Conservation (phyloP, 1,140 invertebrate species). For the Potamilus streckersoni region DNA sequence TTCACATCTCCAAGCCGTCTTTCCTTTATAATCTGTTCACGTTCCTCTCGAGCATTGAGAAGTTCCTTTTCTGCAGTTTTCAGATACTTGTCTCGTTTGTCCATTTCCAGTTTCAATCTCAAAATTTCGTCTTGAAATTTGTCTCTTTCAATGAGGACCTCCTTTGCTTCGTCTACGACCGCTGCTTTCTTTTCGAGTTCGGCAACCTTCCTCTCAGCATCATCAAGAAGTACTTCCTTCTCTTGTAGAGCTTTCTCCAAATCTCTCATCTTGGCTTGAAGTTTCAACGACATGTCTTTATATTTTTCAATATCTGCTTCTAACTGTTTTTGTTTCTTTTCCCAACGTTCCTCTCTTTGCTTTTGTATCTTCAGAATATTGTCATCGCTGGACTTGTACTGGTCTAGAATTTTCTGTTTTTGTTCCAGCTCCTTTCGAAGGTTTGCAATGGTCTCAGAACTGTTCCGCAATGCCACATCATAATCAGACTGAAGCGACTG, state of each 20-base stretch:
- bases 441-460: slow-evolving; percentile 26
- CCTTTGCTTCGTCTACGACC: slow-evolving; percentile 22
- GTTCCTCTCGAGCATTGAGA: slow-evolving; percentile 15
- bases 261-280: slow-evolving; percentile 9
- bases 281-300: slow-evolving; percentile 21
- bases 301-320: slow-evolving; percentile 30
- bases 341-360: slow-evolving; percentile 37
- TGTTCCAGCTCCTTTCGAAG: slow-evolving; percentile 39
- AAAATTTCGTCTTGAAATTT: slow-evolving; percentile 33
- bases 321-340: slow-evolving; percentile 36
- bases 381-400: slow-evolving; percentile 39
- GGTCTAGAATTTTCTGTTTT: slow-evolving; percentile 36
- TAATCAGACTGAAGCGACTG: slow-evolving; percentile 27
- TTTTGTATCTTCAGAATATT: slow-evolving; percentile 37
- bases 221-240: slow-evolving; percentile 21
- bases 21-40: slow-evolving; percentile 19
- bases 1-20: slow-evolving; percentile 19
- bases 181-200: slow-evolving; percentile 28
- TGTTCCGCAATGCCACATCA: slow-evolving; percentile 25
- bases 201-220: slow-evolving; percentile 22
- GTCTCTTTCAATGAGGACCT: slow-evolving; percentile 27
- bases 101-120: slow-evolving; percentile 37
- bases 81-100: slow-evolving; percentile 30
- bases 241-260: slow-evolving; percentile 29
- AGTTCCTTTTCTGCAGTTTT: slow-evolving; percentile 16